Evolutionary conservation across 2,113 vertebrate species (phyloP), one percentile per base, ranked within the genome.

Genomic region (Tiliqua scincoides): DNA sequence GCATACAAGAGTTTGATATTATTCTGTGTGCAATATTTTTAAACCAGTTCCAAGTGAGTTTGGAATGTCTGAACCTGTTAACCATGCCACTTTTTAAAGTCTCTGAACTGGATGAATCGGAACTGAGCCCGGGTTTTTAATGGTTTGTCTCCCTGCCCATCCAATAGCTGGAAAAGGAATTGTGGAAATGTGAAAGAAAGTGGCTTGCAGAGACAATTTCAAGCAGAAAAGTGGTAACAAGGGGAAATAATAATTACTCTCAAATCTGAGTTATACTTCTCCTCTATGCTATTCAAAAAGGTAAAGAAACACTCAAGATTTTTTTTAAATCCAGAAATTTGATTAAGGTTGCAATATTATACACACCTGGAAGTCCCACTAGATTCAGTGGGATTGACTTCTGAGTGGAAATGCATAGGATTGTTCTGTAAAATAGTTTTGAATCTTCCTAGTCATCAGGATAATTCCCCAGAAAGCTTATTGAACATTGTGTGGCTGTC

Each of bases 401-500:
- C 43, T 48, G 43, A 48, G 43, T 48, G 43, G 43, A 48, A 4
- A 48, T 48, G 43, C 43, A 48, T 48, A 48, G 43, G 43, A 48
- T 48, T 48, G 43, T 48, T 4, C 43, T 48, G 43, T 48, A 48
- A 92, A 85, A 18, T 83, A 37, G 59, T 79, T 91, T 88, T 74
- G 87, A 88, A 82, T 93, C 91, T 91, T 91, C n/a, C 73, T 81
- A 54, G 63, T 73, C 63, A 87, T 85, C 91, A 93, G 30, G 40
- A 74, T 93, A 82, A 73, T 90, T 76, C 25, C 59, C 7, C 48
- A 40, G 72, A 89, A 88, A 91, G 68, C 90, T 86, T 18, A 85
- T 79, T 92, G 88, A 85, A 21, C 89, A 83, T 87, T 82, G 78
- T 89, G 90, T 54, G 74, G 65, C 88, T 95, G 90, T 93, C 87